Conservation (phyloP, 2,888 invertebrate species). For the Oscheius onirici region DNA sequence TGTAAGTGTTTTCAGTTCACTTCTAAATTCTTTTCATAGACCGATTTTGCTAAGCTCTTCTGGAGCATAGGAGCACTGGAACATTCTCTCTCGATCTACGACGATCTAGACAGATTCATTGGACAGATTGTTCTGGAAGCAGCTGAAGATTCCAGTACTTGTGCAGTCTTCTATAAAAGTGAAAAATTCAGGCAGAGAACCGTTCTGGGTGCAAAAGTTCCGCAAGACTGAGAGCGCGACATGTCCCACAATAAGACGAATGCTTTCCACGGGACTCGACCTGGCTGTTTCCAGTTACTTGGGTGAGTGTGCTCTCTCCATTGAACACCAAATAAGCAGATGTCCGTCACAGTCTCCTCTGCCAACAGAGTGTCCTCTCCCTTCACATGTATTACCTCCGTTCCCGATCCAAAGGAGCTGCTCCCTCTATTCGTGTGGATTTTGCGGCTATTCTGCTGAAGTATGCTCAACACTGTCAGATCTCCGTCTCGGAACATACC, state of each 20-base stretch:
- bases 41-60: slow-evolving; percentile 50
- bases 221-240: slow-evolving; percentile 2
- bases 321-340: slow-evolving; percentile 32
- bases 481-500: slow-evolving; percentile 49
- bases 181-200: neutral
- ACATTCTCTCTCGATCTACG: slow-evolving; percentile 50
- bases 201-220: slow-evolving; percentile 23
- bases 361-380: slow-evolving; percentile 51
- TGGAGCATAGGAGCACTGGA: slow-evolving; percentile 59
- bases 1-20: neutral
- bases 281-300: slow-evolving; percentile 24
- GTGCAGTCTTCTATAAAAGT: neutral
- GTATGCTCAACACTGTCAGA: slow-evolving; percentile 42
- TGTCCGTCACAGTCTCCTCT: slow-evolving; percentile 48
- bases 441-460: slow-evolving; percentile 51
- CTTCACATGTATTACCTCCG: slow-evolving; percentile 42
- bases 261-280: neutral
- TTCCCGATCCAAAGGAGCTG: slow-evolving; percentile 40
- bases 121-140: slow-evolving; percentile 37
- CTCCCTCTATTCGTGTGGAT: slow-evolving; percentile 48
- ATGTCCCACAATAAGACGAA: slow-evolving; percentile 18
- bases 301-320: slow-evolving; percentile 29
- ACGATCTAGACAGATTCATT: slow-evolving; percentile 55
- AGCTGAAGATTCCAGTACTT: slow-evolving; percentile 13
- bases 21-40: slow-evolving; percentile 30